Conservation (phyloP, 2,888 invertebrate species). For the Oxyteleia sp. region DNA sequence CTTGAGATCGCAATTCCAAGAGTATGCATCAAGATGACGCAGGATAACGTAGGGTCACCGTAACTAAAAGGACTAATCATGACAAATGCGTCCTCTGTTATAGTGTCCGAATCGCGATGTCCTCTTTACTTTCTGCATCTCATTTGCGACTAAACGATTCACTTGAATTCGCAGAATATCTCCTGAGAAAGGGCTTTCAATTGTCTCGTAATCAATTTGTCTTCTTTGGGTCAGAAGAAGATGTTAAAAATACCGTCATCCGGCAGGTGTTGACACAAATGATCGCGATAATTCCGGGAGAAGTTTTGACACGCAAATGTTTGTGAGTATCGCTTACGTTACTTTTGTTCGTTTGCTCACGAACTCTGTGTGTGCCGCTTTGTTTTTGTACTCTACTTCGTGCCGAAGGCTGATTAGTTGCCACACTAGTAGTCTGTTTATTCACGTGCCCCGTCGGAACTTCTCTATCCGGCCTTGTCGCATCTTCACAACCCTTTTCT, state of each 20-base stretch:
- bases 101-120: conserved; percentile 10
- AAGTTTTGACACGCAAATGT: conserved; percentile 52
- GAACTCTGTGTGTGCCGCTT: conserved; percentile 38
- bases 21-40: conserved; percentile 60
- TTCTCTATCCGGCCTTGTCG: conserved; percentile 28
- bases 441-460: conserved; percentile 75
- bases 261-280: conserved; percentile 40
- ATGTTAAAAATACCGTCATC: conserved; percentile 39
- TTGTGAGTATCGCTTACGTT: conserved; percentile 55
- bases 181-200: conserved; percentile 27
- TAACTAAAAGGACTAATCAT: conserved; percentile 86
- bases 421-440: conserved; percentile 70
- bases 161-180: conserved; percentile 15
- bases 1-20: conserved; percentile 37
- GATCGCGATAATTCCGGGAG: conserved; percentile 11
- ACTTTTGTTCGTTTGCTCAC: conserved; percentile 36
- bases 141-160: conserved; percentile 42
- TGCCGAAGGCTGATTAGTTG: conserved; percentile 73
- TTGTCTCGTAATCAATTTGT: conserved; percentile 28
- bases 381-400: conserved; percentile 68
- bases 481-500: conserved; percentile 26
- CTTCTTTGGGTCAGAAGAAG: neutral
- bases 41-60: conserved; percentile 82
- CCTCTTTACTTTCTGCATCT: conserved; percentile 29
- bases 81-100: conserved; percentile 82